Evolutionary conservation across 2,113 vertebrate species (phyloP).

Genomic region (Oreochromis spilurus): DNA sequence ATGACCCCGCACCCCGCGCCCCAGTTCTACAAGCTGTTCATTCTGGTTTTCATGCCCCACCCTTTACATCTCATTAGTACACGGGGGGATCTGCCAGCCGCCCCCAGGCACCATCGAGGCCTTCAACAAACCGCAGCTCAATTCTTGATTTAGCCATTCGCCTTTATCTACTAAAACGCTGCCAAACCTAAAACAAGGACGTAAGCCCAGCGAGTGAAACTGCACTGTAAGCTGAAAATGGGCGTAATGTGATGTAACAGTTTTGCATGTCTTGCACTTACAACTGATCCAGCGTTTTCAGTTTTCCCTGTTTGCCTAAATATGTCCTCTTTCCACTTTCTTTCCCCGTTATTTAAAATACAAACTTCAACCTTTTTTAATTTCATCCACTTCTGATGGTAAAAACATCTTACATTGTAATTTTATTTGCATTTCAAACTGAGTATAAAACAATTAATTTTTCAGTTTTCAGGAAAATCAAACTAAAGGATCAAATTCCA

Average conservation of each 20-base stretch:
- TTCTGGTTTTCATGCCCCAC: not conserved
- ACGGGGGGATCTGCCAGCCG: not conserved
- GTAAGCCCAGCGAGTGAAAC: not conserved
- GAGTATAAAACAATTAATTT: not conserved
- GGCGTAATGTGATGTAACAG: not conserved
- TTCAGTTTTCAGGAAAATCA: not conserved
- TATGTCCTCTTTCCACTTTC: not conserved
- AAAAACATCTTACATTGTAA: not conserved
- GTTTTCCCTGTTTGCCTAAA: not conserved
- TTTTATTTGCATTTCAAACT: not conserved
- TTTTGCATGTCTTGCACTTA: not conserved
- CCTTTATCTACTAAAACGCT: not conserved
- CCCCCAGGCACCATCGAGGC: not conserved
- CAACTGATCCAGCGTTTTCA: not conserved
- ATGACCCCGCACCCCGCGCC: fast-evolving
- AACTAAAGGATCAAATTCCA: not conserved
- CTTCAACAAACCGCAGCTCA: not conserved
- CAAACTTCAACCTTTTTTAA: not conserved
- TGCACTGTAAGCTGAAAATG: not conserved
- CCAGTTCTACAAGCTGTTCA: not conserved
- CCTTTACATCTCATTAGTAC: not conserved
- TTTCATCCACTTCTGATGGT: not conserved
- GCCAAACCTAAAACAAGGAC: too few species aligned
- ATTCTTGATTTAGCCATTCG: fast-evolving
- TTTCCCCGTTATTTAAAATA: not conserved